Evolutionary conservation across 2,888 invertebrate species (phyloP).

Genomic region (Pterostichus niger): DNA sequence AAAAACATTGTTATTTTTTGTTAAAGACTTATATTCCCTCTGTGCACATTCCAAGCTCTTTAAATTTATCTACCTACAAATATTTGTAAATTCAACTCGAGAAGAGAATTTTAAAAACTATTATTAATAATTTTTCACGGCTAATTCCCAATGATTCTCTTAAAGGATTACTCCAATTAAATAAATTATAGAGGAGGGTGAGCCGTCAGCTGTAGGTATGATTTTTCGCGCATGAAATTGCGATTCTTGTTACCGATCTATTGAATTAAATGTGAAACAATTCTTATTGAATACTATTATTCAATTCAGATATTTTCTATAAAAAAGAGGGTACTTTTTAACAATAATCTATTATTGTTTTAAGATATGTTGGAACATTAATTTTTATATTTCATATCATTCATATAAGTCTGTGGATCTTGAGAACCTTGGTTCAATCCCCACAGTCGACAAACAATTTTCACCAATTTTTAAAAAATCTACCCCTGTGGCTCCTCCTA

Average conservation of each 20-base stretch:
- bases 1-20: too few relatives aligned
- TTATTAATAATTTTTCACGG: slow-evolving; percentile 22
- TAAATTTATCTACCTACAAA: slow-evolving; percentile 19
- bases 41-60: background rate
- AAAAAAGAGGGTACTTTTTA: too few relatives aligned
- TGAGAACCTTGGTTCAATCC: too few relatives aligned
- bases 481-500: too few relatives aligned
- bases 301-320: background rate
- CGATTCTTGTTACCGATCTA: slow-evolving; percentile 7
- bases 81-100: slow-evolving; percentile 24
- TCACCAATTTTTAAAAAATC: too few relatives aligned
- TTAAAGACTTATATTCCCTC: too few relatives aligned
- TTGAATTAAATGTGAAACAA: slow-evolving; percentile 5
- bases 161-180: slow-evolving; percentile 22
- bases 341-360: too few relatives aligned
- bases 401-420: too few relatives aligned
- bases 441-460: too few relatives aligned
- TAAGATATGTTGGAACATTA: too few relatives aligned
- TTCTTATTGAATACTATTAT: slow-evolving; percentile 4
- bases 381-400: too few relatives aligned
- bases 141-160: slow-evolving; percentile 14
- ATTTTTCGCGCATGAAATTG: slow-evolving; percentile 1
- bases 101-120: slow-evolving; percentile 7
- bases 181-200: slow-evolving; percentile 22
- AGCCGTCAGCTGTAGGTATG: slow-evolving; percentile 3